A percentile compares a stretch with the other conserved stretches of the same genome.
Conservation (phyloP, 2,113 vertebrate genomes). For the Lamprotornis superbus region DNA sequence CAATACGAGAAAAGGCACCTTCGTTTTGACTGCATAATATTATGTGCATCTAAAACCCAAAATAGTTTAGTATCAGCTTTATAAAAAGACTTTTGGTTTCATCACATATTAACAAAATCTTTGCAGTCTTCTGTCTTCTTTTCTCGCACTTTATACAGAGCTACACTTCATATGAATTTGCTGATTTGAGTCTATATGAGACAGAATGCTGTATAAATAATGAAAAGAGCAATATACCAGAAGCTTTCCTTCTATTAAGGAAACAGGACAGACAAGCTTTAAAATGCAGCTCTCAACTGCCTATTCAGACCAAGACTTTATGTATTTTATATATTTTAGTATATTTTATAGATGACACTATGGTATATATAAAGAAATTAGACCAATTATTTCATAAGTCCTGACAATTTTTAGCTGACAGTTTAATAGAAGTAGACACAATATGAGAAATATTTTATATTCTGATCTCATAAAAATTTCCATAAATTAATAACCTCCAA, state of each 20-base stretch:
- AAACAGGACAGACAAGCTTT: not conserved
- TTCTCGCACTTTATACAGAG: not conserved
- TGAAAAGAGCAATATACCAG: not conserved
- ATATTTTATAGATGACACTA: not conserved
- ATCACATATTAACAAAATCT: not conserved
- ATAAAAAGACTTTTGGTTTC: not conserved
- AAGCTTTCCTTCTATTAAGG: not conserved
- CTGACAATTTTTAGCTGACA: not conserved
- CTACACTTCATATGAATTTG: not conserved
- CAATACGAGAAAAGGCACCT: slow-evolving; percentile 44
- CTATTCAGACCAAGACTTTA: not conserved
- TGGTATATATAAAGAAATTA: not conserved
- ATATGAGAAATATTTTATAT: not conserved
- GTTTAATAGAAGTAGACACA: not conserved
- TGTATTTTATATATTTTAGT: not conserved
- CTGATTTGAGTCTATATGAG: not conserved
- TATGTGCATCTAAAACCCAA: not conserved
- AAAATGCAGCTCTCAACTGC: not conserved
- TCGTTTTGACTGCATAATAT: slow-evolving; percentile 10
- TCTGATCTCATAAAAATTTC: not conserved
- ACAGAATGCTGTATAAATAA: not conserved
- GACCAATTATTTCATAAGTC: not conserved
- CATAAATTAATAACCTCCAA: not conserved
- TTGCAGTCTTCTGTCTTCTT: not conserved
- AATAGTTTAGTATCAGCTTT: slow-evolving; percentile 2